A percentile compares a stretch with the other conserved stretches of the same genome.
phyloP scores from a whole-genome alignment of 2,797 vertebrate genomes.

The Acipenser transmontanus region DNA sequence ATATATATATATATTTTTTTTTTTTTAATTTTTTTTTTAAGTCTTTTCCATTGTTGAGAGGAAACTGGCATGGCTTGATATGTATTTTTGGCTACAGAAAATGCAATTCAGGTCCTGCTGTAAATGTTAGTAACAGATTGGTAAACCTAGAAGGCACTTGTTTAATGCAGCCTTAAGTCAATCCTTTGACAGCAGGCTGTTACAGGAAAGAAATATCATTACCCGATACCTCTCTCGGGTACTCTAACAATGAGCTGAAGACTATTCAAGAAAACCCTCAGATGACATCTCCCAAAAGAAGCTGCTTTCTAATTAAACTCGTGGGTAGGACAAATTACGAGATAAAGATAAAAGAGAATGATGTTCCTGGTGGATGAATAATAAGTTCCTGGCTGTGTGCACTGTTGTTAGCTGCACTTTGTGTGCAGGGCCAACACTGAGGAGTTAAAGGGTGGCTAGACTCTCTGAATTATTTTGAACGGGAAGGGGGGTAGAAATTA shows the following conservation, averaged over 20 bases:
- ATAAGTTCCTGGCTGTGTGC: not conserved
- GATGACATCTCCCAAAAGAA: no score
- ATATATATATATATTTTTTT: not conserved
- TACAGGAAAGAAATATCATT: not conserved
- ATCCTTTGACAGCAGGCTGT: not conserved
- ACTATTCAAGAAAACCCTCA: not conserved
- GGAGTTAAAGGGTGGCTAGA: no score
- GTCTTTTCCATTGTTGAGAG: slow-evolving; percentile 10
- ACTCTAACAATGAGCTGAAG: not conserved
- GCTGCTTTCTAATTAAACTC: not conserved
- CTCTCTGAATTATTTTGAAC: no score
- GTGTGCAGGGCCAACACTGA: no score
- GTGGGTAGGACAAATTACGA: not conserved
- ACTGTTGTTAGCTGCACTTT: not conserved
- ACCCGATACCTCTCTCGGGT: not conserved
- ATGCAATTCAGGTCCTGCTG: not conserved
- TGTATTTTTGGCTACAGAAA: slow-evolving; percentile 3
- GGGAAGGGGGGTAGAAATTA: no score
- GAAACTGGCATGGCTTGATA: slow-evolving; percentile 8
- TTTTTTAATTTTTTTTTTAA: not conserved
- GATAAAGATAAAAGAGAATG: slow-evolving; percentile 1
- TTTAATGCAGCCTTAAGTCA: not conserved
- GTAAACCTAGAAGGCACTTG: not conserved
- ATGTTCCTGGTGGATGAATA: slow-evolving; percentile 2
- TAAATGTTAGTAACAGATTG: not conserved